Base-by-base conservation (phyloP, 2,888 invertebrate species). In the Athetis lepigone region DNA sequence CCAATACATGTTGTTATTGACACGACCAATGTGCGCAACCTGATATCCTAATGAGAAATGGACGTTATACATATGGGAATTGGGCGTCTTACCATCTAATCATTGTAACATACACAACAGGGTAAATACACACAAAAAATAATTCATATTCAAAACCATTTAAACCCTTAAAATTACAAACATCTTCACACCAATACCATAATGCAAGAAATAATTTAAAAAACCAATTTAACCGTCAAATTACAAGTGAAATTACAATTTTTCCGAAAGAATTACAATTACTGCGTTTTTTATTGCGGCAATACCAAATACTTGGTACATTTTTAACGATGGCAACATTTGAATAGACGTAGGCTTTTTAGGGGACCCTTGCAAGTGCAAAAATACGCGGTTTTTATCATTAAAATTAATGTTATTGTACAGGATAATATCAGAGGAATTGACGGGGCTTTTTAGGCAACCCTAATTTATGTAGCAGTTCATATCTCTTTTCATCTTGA, bases 341-440 rank as follows among this genome's bases (percentile, higher is more conserved):
- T 88, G 90, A 91, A 92, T 89, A 86, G 88, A 86, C 84, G 80
- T 88, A 85, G 87, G 87, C 83, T 77, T 84, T 80, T 77, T 76
- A 87, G 81, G 80, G 79, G 77, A 78, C 85, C 86, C 81, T 82
- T 80, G 79, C 81, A 86, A 87, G 86, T 89, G 90, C 72, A 85
- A 85, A 83, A 87, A 88, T 86, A 85, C 80, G 75, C 69, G 85
- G 89, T 43, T 86, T 89, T 90, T 88, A 87, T 89, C 92, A 90
- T 94, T 92, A 92, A 92, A 93, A 92, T 92, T 93, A 93, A 93
- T 93, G 93, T 89, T 78, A 90, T 85, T 88, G 82, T 89, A 85
- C 82, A 77, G 81, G 78, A 77, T 77, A 77, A 83, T 77, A 78
- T 85, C 37, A 33, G 16, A 16, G 16, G 46, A 58, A 62, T 62